These are phyloP conservation scores for Yponomeuta cagnagella DNA, from an alignment of 2,888 invertebrate species.

Conservation along the genomic window DNA sequence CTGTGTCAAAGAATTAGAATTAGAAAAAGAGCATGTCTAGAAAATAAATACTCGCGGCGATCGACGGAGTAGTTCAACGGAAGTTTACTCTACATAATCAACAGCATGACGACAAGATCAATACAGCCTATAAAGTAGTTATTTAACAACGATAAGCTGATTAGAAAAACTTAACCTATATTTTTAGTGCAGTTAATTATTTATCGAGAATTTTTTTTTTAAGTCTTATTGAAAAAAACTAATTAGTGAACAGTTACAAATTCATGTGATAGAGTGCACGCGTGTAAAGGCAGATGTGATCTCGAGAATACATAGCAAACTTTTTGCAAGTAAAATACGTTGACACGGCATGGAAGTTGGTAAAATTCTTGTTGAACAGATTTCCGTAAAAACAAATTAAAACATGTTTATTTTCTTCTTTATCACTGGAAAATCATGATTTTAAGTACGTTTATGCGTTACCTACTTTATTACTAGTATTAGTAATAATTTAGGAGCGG, in stretches of 20 bases:
- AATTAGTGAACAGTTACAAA: too few species aligned
- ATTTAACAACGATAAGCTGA: too few species aligned
- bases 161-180: too few species aligned
- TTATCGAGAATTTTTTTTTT: too few species aligned
- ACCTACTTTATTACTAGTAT: neutral
- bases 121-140: neutral
- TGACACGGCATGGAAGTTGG: neutral
- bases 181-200: too few species aligned
- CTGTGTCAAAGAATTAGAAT: slow-evolving; percentile 50
- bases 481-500: too few species aligned
- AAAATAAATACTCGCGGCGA: slow-evolving; percentile 14
- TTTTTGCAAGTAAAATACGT: neutral
- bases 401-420: neutral
- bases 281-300: too few species aligned
- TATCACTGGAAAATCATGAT: neutral
- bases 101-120: neutral
- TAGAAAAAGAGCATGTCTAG: slow-evolving; percentile 38
- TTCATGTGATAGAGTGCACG: too few species aligned
- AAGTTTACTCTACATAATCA: neutral
- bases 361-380: neutral
- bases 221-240: too few species aligned
- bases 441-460: neutral
- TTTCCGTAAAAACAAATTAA: neutral
- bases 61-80: neutral
- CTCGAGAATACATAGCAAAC: too few species aligned